Percentiles rank a stretch among this genome's conserved stretches.
These are phyloP conservation scores for Aphaenogaster floridana DNA, from an alignment of 1,140 invertebrate species.

Conservation along the genomic window DNA sequence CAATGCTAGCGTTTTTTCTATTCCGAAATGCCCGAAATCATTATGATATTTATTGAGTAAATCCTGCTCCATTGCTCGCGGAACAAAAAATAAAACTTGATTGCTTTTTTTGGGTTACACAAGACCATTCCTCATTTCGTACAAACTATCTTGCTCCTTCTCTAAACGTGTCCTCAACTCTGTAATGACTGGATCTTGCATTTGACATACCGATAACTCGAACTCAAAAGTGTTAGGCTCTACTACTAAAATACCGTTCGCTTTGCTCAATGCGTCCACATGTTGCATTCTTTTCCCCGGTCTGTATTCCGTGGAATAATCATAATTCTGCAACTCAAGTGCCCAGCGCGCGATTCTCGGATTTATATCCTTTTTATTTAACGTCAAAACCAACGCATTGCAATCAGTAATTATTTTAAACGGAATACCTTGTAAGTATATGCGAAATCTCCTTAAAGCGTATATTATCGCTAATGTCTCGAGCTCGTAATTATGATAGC, in stretches of 20 bases:
- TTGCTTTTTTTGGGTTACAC: neutral
- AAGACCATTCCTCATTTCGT: neutral
- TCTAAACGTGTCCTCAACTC: neutral
- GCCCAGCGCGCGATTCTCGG: neutral
- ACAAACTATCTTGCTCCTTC: neutral
- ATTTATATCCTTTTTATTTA: neutral
- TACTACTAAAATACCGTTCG: neutral
- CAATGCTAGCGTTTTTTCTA: neutral
- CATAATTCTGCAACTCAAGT: neutral
- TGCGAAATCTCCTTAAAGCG: neutral
- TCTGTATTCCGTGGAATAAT: neutral
- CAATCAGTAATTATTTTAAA: conserved; percentile 8
- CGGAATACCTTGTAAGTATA: neutral
- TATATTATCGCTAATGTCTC: conserved; percentile 14
- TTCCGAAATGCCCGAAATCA: neutral
- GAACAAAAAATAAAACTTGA: neutral
- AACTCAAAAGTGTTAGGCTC: neutral
- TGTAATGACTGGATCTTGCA: no score
- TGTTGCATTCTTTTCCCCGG: neutral
- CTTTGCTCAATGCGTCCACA: neutral
- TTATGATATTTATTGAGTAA: neutral
- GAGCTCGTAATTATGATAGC: neutral
- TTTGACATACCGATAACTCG: neutral
- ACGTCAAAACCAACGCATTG: neutral
- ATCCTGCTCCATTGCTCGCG: neutral